phyloP scores from a whole-genome alignment of 2,113 vertebrate genomes.

The Malaclemys terrapin region DNA sequence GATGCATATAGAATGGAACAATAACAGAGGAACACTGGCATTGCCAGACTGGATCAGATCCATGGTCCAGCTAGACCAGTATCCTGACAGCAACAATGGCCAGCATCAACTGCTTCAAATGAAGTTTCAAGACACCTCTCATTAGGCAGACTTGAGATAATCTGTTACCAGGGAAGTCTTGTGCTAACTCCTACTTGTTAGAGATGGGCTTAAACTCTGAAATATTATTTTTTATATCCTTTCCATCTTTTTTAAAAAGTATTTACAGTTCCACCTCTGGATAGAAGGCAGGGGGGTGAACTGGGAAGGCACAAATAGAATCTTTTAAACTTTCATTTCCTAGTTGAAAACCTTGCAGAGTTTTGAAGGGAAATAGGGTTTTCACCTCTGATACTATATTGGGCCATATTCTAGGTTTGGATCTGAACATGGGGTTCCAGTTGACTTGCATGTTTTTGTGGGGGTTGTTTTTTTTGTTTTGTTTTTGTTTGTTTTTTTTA shows the following conservation, averaged over 20 bases:
- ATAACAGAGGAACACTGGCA: background rate
- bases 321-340: background rate
- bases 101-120: background rate
- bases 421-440: background rate
- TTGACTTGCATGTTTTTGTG: background rate
- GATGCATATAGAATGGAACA: too few relatives aligned
- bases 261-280: background rate
- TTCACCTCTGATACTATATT: background rate
- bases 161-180: background rate
- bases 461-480: background rate
- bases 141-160: background rate
- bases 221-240: background rate
- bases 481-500: background rate
- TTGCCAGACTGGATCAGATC: background rate
- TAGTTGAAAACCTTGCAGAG: rapidly evolving
- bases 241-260: background rate
- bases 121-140: background rate
- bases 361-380: background rate
- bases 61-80: background rate
- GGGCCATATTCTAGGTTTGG: background rate
- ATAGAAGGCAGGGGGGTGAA: background rate
- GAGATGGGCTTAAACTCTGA: background rate
- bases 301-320: background rate
- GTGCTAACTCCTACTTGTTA: background rate
- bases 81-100: background rate